Evolutionary conservation across 2,888 invertebrate genomes (phyloP), one percentile per base, ranked within the genome.

Genomic region (Chaetogeoica ovagalla): DNA sequence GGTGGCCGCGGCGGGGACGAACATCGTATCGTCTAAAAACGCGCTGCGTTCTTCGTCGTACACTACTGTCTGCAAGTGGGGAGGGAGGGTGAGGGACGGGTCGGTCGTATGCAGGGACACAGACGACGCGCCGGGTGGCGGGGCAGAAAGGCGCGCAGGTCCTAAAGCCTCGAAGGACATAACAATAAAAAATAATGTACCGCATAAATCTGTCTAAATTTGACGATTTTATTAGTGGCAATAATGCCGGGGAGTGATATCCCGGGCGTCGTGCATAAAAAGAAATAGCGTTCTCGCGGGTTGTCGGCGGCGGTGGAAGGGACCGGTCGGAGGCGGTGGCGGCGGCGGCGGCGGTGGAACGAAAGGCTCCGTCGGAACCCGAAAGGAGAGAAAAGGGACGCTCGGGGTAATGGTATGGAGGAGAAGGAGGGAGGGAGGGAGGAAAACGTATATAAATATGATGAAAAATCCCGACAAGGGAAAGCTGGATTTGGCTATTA

Each of bases 121-220:
- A n/a, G 39, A 5, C 37, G 39, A 8, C 39, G 39, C 17, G n/a
- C n/a, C 23, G 60, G 37, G 37, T 43, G 8, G 57, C n/a, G n/a
- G 8, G 55, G 68, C 60, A 4, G 5, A 39, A 39, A 43, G 55
- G 59, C 62, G 69, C 37, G 19, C 70, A 62, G 48, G 77, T 71
- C 77, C 77, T 79, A 70, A 79, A 79, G 70, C 70, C 70, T 79
- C 63, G 77, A 70, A 79, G 77, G 77, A 79, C 77, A 79, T 79
- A 79, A 79, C 77, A 79, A 79, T 79, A 79, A 79, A 79, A 79
- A 79, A 79, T 79, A 79, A 79, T 79, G 77, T 71, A 70, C 77
- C 77, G 77, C 77, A 79, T 79, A 79, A 79, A 79, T 79, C 77
- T 79, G 77, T 79, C 77, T 62, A 55, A 79, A 79, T 79, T 79